phyloP scores from a whole-genome alignment of 2,113 vertebrate species.

The Pygathrix nemaeus region DNA sequence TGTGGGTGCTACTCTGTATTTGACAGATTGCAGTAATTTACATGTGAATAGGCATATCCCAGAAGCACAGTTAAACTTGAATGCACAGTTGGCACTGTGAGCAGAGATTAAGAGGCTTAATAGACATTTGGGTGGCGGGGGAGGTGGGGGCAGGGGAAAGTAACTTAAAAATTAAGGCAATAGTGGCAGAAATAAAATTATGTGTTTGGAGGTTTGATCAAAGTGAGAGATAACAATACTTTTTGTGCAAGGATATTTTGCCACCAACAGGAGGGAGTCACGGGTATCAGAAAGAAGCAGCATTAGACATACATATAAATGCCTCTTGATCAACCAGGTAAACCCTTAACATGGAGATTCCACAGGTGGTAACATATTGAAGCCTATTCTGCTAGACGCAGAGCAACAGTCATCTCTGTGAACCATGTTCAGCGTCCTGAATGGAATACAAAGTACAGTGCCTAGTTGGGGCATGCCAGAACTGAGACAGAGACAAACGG shows the following conservation, averaged over 20 bases:
- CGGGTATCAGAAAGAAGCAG: not conserved
- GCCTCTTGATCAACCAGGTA: not conserved
- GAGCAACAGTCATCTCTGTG: not conserved
- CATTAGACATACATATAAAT: not conserved
- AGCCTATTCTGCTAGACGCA: not conserved
- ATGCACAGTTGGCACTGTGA: not conserved
- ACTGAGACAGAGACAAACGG: not conserved
- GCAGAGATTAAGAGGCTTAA: not conserved
- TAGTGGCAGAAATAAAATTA: not conserved
- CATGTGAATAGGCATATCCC: not conserved
- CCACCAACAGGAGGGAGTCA: not conserved
- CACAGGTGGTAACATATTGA: not conserved
- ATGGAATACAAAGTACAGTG: not conserved
- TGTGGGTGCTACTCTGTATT: not conserved
- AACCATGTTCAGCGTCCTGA: not conserved
- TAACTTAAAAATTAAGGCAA: not conserved
- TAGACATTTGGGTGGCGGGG: fast-evolving
- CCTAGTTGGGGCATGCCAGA: not conserved
- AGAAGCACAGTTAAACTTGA: not conserved
- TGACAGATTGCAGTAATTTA: not conserved
- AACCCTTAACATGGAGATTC: not conserved
- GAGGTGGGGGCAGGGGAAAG: not conserved
- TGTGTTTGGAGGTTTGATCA: not conserved
- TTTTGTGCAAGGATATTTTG: not conserved
- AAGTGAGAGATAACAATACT: not conserved